Base-by-base conservation (phyloP, 1,140 invertebrate genomes). In the Globodera ellingtonae region DNA sequence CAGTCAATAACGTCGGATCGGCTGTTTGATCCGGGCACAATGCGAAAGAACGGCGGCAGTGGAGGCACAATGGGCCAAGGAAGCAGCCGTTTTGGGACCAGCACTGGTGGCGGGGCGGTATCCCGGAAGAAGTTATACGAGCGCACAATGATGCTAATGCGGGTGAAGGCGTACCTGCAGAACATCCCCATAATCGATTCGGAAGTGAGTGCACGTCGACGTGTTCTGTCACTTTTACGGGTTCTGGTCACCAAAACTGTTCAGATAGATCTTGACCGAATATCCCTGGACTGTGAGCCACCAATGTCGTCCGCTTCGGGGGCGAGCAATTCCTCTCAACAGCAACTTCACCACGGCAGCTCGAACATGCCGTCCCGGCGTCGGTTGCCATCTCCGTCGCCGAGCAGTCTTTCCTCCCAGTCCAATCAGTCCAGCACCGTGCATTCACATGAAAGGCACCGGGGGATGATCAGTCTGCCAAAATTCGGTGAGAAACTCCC, bases 141-240 rank as follows among this genome's bases (percentile, higher is more conserved):
- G 72, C 87, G 88, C 92, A 95, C 95, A 46, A 95, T 98, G 90
- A 98, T 98, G 96, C 95, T 96, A 21, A 92, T 96, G 8, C 91
- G 95, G 70, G 96, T 98, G 0, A 97, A 97, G 90, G 94, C 96
- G 0, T 98, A 99, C 90, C 91, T 98, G 50, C 93, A 94, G 67
- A 94, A 95, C 86, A 93, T 98, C 91, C 94, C 95, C 87, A 94
- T 96, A 1, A 93, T 94, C 80, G 94, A 93, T 13, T 95, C 98
- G 89, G 97, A 99, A 24, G 75, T 69, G 10, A 73, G 5, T 66
- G 90, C 35, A 7, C 0, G 66, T 0, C 8, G 7, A 44, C 6
- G 8, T 44, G 66, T 67, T 67, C 8, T 10, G 67, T 18, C 24
- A 18, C 18, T 1, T 59, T 6, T 59, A 59, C 18, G 24, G 52